Evolutionary conservation across 2,888 invertebrate genomes (phyloP), one percentile per base, ranked within the genome.

Genomic region (Salticus scenicus): DNA sequence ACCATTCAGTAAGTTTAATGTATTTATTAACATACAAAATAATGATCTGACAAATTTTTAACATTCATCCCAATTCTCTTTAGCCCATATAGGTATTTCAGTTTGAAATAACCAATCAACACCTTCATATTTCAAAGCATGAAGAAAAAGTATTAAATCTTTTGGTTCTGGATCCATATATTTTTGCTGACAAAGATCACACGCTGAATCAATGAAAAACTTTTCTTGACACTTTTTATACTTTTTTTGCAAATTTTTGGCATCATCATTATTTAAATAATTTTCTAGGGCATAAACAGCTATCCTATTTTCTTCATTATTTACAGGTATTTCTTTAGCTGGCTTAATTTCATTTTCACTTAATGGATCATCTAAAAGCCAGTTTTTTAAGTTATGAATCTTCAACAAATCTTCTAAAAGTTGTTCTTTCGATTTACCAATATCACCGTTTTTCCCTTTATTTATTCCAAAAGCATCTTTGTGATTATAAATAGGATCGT

Each of bases 401-500:
- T 96, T 95, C 89, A 97, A 96, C 87, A 98, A 93, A 91, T 97
- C 97, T 42, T 84, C 80, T 5, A 87, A 17, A 33, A 88, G 42
- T 89, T 97, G 94, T 89, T 98, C 97, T 90, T 97, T 96, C 0
- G 95, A 94, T 92, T 97, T 97, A 47, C 96, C 97, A 78, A 91
- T 95, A 89, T 96, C 95, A 0, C 96, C 97, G 0, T 95, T 95
- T 90, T 96, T 96, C 1, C 98, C 98, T 89, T 97, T 96, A 79
- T 95, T 93, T 0, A 97, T 97, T 0, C 99, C 99, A 92, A 99
- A 99, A 14, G 72, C 87, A 0, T 97, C 97, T 0, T 95, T 94
- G 91, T 97, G 97, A 92, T 99, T 99, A 93, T 99, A 99, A 0
- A 99, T 92, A 0, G 97, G 97, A 91, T 99, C 99, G 91, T 99